Base-by-base conservation (phyloP, 2,888 invertebrate genomes). In the Hypsopygia costalis region DNA sequence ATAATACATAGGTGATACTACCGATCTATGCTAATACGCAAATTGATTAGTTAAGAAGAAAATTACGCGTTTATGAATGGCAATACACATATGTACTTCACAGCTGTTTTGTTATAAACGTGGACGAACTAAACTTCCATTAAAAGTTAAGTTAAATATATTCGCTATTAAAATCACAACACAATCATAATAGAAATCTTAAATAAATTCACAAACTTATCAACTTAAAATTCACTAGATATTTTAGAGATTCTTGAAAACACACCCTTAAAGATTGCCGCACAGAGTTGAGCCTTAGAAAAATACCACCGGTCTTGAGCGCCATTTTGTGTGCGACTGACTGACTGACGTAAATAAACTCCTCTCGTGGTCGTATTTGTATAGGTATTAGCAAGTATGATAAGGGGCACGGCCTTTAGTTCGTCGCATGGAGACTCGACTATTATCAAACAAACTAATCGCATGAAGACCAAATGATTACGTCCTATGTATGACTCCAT, bases 321-420 rank as follows among this genome's bases (percentile, higher is more conserved):
- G 81, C 81, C 83, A 83, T 83, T 45, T 69, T 77, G 66, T 37
- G 39, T 77, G 66, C 38, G 39, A 77, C 75, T 76, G 69, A 70
- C 52, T 47, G 41, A 47, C 41, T 52, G 48, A 49, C 44, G 39
- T 25, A 25, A 25, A 25, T 25, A 25, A 21, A 25, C n/a, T 25
- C 37, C 36, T 35, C 41, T 28, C 25, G 34, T 34, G 31, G 41
- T 31, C 25, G 42, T 51, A 47, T 58, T 61, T 62, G 62, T 57
- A 55, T 47, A 52, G 47, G 55, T 69, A 77, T 80, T 76, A 69
- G 70, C 74, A 79, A 77, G 66, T 66, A 42, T 58, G 80, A 81
- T 81, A 80, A 80, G 72, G 58, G 34, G 53, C 54, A 40, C 48
- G 55, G 54, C 54, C 55, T 61, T 56, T 55, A 44, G 44, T 42